Base-by-base conservation (phyloP, 2,113 vertebrate genomes). In the Thalassoma bifasciatum region DNA sequence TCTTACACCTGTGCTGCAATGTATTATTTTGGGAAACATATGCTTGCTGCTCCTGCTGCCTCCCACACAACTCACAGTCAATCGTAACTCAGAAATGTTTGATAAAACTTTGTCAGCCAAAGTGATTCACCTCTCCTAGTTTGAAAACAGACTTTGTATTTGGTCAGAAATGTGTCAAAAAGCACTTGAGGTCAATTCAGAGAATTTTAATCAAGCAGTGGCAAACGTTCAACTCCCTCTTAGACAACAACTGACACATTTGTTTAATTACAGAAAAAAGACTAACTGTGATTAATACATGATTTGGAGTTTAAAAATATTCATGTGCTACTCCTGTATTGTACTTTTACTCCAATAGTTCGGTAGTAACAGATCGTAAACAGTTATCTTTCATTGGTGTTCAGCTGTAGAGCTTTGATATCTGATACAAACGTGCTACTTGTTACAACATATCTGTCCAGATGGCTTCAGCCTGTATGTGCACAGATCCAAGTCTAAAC, bases 391-490 rank as follows among this genome's bases (percentile, higher is more conserved):
- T 61, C 56, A 71, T 16, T 42, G 47, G 22, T 17, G 47, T 22
- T 57, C 16, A 13, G 19, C 40, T 54, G 17, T 14, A 74, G 37
- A 44, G 42, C 57, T 77, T 70, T 87, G 59, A 76, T 79, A 79
- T 74, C 34, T 34, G 66, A 72, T 58, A 61, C 42, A 36, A 72
- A 22, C 65, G 21, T 56, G 54, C 70, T 58, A 52, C 38, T 80
- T 75, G 60, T 14, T 42, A 79, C 58, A 75, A 66, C 54, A 23
- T 64, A 49, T 51, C 57, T 44, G 61, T 50, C 49, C 79, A 81
- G 74, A 77, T 81, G 80, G 76, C 68, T 79, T 67, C 22, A 68
- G 46, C 34, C 26, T 38, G 53, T 26, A 57, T 40, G 66, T n/a
- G 50, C 38, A 57, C 40, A 19, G 40, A 73, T 62, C 54, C 63